Evolutionary conservation across 2,797 vertebrate genomes (phyloP).

Genomic region (Petrocephalus sullivani): DNA sequence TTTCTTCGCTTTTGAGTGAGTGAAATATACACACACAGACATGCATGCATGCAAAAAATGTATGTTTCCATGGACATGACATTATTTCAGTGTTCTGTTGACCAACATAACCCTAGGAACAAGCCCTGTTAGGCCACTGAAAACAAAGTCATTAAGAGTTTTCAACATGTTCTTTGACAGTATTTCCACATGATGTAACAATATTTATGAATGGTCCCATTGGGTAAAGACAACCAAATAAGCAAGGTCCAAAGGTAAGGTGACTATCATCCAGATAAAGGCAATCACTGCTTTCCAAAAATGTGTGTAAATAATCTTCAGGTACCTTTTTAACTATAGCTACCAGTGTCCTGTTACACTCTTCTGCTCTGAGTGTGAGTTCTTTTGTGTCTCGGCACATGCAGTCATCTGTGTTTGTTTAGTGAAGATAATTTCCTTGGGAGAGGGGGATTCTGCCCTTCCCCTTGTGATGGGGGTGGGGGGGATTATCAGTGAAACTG

Average conservation of each 20-base stretch:
- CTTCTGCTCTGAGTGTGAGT: neutral
- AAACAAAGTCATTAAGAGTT: neutral
- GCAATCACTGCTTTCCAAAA: neutral
- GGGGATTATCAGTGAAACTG: neutral
- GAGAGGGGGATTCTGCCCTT: neutral
- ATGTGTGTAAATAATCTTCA: neutral
- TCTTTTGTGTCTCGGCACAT: neutral
- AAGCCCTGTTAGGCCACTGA: neutral
- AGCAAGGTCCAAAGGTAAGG: neutral
- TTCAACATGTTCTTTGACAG: neutral
- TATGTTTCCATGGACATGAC: neutral
- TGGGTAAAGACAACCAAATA: neutral
- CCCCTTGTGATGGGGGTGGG: neutral
- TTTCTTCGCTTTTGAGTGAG: slow-evolving; percentile 98
- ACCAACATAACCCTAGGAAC: neutral
- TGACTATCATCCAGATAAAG: neutral
- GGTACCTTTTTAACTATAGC: neutral
- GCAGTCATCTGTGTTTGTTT: slow-evolving; percentile 11
- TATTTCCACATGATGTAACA: neutral
- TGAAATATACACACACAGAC: slow-evolving; percentile 34
- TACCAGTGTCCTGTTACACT: neutral
- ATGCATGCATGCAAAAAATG: too few relatives aligned
- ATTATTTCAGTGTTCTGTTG: neutral
- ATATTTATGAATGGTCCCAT: neutral
- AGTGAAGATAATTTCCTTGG: neutral